phyloP scores from a whole-genome alignment of 53 echinoderm and acorn worm genomes.

The Paracentrotus lividus region DNA sequence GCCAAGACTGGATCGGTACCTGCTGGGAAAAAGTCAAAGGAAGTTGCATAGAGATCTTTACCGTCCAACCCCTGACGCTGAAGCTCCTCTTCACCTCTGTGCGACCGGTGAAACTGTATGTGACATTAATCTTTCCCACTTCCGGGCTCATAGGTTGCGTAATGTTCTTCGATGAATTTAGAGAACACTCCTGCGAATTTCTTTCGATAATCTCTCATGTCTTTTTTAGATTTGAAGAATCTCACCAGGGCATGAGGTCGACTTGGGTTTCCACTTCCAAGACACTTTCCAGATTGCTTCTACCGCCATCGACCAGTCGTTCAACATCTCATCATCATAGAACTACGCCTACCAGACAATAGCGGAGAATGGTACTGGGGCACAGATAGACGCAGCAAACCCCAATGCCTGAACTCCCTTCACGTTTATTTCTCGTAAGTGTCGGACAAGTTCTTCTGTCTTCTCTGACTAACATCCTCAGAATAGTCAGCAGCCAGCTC shows the following conservation, averaged over 20 bases:
- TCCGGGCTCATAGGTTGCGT: conserved; percentile 75
- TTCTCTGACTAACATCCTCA: conserved; percentile 69
- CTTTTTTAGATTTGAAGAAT: conserved; percentile 45
- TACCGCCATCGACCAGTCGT: conserved; percentile 75
- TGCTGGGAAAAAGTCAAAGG: conserved; percentile 83
- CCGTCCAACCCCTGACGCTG: conserved; percentile 38
- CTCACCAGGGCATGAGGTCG: conserved; percentile 92
- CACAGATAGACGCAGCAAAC: conserved; percentile 79
- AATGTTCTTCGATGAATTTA: conserved; percentile 63
- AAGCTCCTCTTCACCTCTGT: conserved; percentile 56
- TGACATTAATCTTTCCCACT: no score
- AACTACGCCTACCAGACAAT: conserved; percentile 75
- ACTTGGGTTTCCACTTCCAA: conserved; percentile 78
- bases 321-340: conserved; percentile 70
- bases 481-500: no score
- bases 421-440: not conserved
- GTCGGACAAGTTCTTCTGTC: conserved; percentile 76
- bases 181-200: no score
- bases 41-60: conserved; percentile 58
- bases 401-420: not conserved
- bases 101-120: conserved; percentile 74
- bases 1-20: conserved; percentile 84
- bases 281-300: conserved; percentile 76
- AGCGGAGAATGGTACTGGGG: conserved; percentile 75
- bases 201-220: conserved; percentile 51